Conservation (phyloP, 2,797 vertebrate genomes). For the Heterohyrax brucei region DNA sequence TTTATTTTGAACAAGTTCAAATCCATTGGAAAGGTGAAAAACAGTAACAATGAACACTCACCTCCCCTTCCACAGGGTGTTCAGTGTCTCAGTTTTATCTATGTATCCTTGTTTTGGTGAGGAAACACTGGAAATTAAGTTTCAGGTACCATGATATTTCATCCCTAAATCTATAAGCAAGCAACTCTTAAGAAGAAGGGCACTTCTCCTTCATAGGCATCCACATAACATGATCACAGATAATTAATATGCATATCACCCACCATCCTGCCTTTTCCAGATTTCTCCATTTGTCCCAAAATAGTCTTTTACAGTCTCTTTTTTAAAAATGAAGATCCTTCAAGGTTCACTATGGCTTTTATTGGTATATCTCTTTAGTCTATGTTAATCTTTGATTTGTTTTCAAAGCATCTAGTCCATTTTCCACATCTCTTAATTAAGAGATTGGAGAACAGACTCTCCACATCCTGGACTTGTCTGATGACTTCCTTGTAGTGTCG, state of each 20-base stretch:
- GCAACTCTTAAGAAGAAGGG: not conserved
- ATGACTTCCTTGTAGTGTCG: not conserved
- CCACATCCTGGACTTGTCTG: not conserved
- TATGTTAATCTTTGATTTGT: conserved; percentile 5
- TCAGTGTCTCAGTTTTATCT: not conserved
- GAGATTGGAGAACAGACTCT: not conserved
- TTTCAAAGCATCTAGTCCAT: not conserved
- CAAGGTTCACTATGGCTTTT: not conserved
- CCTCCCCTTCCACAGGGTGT: not conserved
- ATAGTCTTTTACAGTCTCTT: conserved; percentile 2
- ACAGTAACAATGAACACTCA: not conserved
- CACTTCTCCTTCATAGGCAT: not conserved
- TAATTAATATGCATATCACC: not conserved
- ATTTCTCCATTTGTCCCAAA: not conserved
- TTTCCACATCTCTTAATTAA: conserved; percentile 15
- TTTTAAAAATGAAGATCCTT: conserved; percentile 17
- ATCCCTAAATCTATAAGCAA: not conserved
- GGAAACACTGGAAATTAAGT: not conserved
- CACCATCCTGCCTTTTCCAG: not conserved
- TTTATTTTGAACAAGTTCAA: conserved; percentile 18
- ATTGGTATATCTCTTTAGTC: not conserved
- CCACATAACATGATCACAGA: not conserved
- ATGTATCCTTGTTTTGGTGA: rapidly evolving
- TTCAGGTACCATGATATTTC: not conserved
- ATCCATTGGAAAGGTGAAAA: conserved; percentile 14